phyloP scores from a whole-genome alignment of 1,140 invertebrate species.

The Eumeta japonica region DNA sequence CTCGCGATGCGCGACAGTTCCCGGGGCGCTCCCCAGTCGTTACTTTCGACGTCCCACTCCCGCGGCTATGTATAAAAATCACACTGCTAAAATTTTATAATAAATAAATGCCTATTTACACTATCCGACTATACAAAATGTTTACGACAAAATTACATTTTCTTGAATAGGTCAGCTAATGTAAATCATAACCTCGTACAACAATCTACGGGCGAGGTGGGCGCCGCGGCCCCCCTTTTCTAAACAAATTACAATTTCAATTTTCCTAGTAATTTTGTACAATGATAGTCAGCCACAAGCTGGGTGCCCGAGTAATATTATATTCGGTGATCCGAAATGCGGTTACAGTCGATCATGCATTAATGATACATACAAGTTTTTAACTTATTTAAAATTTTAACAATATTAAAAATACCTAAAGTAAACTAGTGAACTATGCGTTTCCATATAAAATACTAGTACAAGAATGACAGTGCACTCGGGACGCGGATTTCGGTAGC shows the following conservation, averaged over 20 bases:
- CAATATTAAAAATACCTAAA: slow-evolving; percentile 53
- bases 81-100: slow-evolving; percentile 56
- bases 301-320: slow-evolving; percentile 45
- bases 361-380: slow-evolving; percentile 51
- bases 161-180: slow-evolving; percentile 50
- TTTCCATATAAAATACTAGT: slow-evolving; percentile 45
- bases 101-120: slow-evolving; percentile 59
- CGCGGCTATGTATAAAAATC: slow-evolving; percentile 53
- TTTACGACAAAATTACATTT: slow-evolving; percentile 50
- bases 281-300: slow-evolving; percentile 48
- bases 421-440: slow-evolving; percentile 44
- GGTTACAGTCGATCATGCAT: slow-evolving; percentile 44
- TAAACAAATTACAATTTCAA: slow-evolving; percentile 38
- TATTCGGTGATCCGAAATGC: slow-evolving; percentile 44
- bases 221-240: slow-evolving; percentile 15
- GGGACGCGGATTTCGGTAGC: slow-evolving; percentile 21
- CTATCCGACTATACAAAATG: slow-evolving; percentile 58
- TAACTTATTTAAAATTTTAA: slow-evolving; percentile 57
- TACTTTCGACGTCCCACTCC: slow-evolving; percentile 37
- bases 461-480: slow-evolving; percentile 24
- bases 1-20: not conserved
- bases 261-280: slow-evolving; percentile 49
- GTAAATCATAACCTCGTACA: slow-evolving; percentile 40
- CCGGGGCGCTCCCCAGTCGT: not conserved
- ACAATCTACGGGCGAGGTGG: slow-evolving; percentile 28